Conservation (phyloP, 2,888 invertebrate genomes). For the Apamea sordens region DNA sequence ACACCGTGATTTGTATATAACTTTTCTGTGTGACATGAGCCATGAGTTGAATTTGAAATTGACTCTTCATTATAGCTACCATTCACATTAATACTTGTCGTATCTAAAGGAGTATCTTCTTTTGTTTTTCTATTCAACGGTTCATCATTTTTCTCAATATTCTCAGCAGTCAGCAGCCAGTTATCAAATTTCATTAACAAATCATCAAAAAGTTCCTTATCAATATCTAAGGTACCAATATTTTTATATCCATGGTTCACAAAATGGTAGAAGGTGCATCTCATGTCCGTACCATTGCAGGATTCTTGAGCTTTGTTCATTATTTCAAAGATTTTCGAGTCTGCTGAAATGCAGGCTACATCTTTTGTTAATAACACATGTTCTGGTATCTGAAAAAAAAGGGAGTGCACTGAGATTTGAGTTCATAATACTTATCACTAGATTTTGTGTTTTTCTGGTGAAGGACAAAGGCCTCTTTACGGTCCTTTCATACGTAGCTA, state of each 20-base stretch:
- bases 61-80: background rate
- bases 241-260: constrained; percentile 30
- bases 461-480: background rate
- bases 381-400: constrained; percentile 48
- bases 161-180: constrained; percentile 49
- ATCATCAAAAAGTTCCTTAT: constrained; percentile 46
- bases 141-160: background rate
- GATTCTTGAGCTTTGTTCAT: constrained; percentile 34
- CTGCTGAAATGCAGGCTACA: constrained; percentile 47
- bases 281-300: constrained; percentile 50
- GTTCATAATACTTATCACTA: background rate
- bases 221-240: constrained; percentile 31
- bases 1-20: background rate
- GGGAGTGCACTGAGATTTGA: background rate
- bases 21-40: background rate
- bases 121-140: background rate
- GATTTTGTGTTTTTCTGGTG: background rate
- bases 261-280: constrained; percentile 56
- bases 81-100: background rate
- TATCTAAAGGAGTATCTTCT: background rate
- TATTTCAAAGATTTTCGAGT: constrained; percentile 50
- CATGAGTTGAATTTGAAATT: background rate
- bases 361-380: constrained; percentile 1
- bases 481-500: no score
- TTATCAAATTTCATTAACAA: constrained; percentile 54